A percentile compares a stretch with the other conserved stretches of the same genome.
Conservation (phyloP, 2,113 vertebrate genomes). For the Trachemys scripta region DNA sequence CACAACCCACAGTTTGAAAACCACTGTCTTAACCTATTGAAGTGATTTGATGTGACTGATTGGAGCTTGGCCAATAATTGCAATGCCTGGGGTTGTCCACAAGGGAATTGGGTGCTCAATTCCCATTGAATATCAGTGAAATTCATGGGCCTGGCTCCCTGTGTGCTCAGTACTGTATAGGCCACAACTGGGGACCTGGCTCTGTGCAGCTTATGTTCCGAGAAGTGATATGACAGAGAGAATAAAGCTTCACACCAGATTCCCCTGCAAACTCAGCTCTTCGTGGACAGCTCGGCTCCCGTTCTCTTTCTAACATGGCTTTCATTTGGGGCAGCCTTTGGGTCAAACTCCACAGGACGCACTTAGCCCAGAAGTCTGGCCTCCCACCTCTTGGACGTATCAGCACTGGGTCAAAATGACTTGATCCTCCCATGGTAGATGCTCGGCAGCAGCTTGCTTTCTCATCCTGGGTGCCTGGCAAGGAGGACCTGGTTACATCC, state of each 20-base stretch:
- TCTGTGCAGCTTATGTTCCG: background rate
- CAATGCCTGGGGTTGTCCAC: background rate
- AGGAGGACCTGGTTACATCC: background rate
- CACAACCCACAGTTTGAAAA: too few relatives aligned
- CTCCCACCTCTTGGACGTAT: background rate
- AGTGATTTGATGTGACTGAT: background rate
- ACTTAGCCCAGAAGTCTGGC: background rate
- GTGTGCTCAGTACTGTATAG: background rate
- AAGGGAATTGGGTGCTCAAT: fast-evolving
- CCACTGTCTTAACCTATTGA: background rate
- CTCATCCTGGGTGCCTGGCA: background rate
- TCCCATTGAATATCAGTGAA: background rate
- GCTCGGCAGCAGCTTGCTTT: background rate
- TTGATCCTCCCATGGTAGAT: fast-evolving
- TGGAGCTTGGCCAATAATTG: background rate
- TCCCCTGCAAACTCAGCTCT: background rate
- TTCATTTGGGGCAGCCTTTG: background rate
- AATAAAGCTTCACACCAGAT: background rate
- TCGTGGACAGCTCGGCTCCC: too few relatives aligned
- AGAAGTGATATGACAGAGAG: background rate
- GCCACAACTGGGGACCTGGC: background rate
- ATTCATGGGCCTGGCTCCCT: background rate
- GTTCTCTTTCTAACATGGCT: background rate
- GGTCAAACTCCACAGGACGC: background rate
- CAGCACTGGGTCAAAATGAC: background rate